A percentile compares a stretch with the other conserved stretches of the same genome.
Conservation (phyloP, 1,140 invertebrate genomes). For the Nasonia vitripennis region DNA sequence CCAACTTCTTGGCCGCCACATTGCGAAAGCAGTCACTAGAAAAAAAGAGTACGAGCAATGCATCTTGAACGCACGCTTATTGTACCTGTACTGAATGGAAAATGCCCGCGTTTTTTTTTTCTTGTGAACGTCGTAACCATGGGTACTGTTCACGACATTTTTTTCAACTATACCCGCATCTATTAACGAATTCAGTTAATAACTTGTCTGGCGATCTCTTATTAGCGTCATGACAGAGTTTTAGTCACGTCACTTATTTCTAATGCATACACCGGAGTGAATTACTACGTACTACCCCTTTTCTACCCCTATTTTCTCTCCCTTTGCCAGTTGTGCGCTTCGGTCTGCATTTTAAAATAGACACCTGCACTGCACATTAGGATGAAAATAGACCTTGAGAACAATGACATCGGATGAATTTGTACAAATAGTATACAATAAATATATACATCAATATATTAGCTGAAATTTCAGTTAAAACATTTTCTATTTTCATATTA, state of each 20-base stretch:
- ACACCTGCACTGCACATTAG: too few species aligned
- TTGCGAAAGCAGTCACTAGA: not conserved
- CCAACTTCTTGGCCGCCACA: constrained; percentile 19
- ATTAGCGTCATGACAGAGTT: not conserved
- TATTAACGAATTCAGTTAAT: not conserved
- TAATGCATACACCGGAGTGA: not conserved
- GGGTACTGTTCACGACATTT: not conserved
- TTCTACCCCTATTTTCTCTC: not conserved
- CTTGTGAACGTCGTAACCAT: not conserved
- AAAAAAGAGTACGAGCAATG: not conserved
- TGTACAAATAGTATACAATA: too few species aligned
- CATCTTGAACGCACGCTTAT: constrained; percentile 6
- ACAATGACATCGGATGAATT: too few species aligned
- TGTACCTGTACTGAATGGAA: not conserved
- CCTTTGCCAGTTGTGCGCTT: too few species aligned
- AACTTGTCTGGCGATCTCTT: not conserved
- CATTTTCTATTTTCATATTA: too few species aligned
- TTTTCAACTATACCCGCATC: not conserved
- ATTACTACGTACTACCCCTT: not conserved
- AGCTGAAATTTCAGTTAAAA: too few species aligned
- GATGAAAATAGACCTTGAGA: too few species aligned
- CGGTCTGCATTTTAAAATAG: too few species aligned
- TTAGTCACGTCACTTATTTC: not conserved
- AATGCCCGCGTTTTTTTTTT: not conserved
- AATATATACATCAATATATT: too few species aligned